phyloP scores from a whole-genome alignment of 1,140 invertebrate genomes.

The Melanaphis sacchari region DNA sequence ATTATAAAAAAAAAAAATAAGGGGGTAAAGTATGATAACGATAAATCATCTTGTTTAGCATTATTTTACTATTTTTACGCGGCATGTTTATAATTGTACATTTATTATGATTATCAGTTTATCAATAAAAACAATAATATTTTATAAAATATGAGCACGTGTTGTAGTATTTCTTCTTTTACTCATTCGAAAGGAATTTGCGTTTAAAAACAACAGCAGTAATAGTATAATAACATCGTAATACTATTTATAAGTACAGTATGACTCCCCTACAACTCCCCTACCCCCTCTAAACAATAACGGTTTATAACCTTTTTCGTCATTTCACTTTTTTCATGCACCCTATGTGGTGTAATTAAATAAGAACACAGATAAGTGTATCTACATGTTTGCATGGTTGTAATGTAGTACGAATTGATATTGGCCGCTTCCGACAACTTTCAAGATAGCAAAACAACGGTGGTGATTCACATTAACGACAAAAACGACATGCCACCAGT shows the following conservation, averaged over 20 bases:
- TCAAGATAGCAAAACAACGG: slow-evolving; percentile 81
- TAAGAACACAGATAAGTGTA: slow-evolving; percentile 46
- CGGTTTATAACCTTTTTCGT: background rate
- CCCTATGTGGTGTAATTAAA: background rate
- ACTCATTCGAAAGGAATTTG: background rate
- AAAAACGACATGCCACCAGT: slow-evolving; percentile 83
- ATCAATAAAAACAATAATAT: background rate
- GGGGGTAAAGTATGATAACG: background rate
- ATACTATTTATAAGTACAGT: background rate
- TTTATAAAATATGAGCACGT: background rate
- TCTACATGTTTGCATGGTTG: slow-evolving; percentile 59
- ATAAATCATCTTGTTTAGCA: background rate
- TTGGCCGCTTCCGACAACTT: slow-evolving; percentile 85
- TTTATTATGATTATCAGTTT: background rate
- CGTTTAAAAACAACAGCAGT: background rate
- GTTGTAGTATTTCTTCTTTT: background rate
- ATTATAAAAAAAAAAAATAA: background rate
- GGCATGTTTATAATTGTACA: background rate
- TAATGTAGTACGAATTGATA: slow-evolving; percentile 79
- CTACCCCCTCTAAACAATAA: background rate
- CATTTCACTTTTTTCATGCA: too few species aligned
- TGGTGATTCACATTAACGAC: slow-evolving; percentile 79
- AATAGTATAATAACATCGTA: background rate
- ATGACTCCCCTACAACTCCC: background rate
- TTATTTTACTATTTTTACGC: background rate